Conservation (phyloP, 92 coral and sea anemone genomes). For the Epizoanthus scotinus region DNA sequence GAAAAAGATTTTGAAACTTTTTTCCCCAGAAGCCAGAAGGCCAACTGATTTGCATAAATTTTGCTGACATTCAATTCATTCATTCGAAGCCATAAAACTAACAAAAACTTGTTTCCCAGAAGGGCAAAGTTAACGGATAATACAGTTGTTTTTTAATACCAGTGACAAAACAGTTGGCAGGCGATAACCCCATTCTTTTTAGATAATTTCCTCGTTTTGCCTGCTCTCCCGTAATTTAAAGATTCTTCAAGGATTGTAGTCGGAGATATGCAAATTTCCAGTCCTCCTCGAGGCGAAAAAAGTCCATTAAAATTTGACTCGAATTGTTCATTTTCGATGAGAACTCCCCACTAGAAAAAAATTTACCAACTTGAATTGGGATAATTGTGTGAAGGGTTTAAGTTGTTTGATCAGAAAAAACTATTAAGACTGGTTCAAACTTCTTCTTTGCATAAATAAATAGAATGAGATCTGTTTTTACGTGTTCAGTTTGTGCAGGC, state of each 20-base stretch:
- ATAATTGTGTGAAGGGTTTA: not conserved
- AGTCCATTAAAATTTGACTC: slow-evolving; percentile 46
- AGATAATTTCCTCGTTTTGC: slow-evolving; percentile 17
- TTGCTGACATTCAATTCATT: slow-evolving; percentile 65
- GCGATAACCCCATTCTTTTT: slow-evolving; percentile 10
- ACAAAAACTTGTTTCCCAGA: slow-evolving; percentile 37
- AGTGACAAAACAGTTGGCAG: not conserved
- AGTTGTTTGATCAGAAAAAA: not conserved
- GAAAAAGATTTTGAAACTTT: slow-evolving; percentile 77
- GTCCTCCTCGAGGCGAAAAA: slow-evolving; percentile 30
- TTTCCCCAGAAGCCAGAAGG: slow-evolving; percentile 56
- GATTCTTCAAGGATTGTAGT: slow-evolving; percentile 16
- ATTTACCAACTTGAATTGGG: not conserved
- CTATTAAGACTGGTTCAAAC: not conserved
- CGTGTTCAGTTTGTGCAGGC: slow-evolving; percentile 15
- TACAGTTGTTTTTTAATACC: slow-evolving; percentile 5
- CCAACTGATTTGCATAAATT: slow-evolving; percentile 55
- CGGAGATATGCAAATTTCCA: slow-evolving; percentile 33
- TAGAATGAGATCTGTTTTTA: slow-evolving; percentile 19
- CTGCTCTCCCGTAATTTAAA: not conserved
- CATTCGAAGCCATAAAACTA: slow-evolving; percentile 62
- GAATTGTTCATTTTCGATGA: slow-evolving; percentile 18
- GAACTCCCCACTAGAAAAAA: slow-evolving; percentile 19
- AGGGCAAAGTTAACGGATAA: slow-evolving; percentile 1
- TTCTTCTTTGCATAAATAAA: not conserved